phyloP scores from a whole-genome alignment of 1,140 invertebrate genomes.

The Bombus pascuorum region DNA sequence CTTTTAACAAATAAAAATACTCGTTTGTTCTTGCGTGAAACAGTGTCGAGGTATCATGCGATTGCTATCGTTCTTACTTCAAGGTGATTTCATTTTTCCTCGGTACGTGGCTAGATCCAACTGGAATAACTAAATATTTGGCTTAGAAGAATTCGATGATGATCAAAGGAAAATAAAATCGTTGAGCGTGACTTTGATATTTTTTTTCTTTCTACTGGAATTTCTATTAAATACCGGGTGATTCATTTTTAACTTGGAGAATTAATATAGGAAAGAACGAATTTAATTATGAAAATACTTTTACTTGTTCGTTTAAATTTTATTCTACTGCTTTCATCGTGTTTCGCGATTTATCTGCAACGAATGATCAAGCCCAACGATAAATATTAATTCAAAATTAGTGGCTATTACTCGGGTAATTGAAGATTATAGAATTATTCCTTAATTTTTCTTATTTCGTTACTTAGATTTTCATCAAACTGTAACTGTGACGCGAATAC shows the following conservation, averaged over 20 bases:
- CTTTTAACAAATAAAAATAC: neutral
- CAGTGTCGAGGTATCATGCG: no score
- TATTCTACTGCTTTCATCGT: neutral
- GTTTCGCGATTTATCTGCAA: no score
- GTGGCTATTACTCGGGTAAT: neutral
- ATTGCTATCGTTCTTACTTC: neutral
- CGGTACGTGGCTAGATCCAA: neutral
- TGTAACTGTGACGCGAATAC: no score
- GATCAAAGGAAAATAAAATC: neutral
- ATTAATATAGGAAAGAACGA: neutral
- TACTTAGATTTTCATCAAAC: neutral
- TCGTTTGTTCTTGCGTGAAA: neutral
- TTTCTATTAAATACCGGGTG: neutral
- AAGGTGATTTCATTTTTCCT: neutral
- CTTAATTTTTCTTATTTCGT: neutral
- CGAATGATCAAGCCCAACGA: no score
- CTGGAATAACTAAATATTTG: neutral
- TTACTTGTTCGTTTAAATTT: neutral
- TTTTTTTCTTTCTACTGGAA: neutral
- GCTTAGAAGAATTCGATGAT: neutral
- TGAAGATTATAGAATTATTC: neutral
- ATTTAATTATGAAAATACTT: neutral
- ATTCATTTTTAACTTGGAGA: neutral
- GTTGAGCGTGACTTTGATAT: neutral
- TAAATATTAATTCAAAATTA: neutral